These are phyloP conservation scores for Lophius piscatorius DNA, from an alignment of 2,113 vertebrate species.

Conservation along the genomic window DNA sequence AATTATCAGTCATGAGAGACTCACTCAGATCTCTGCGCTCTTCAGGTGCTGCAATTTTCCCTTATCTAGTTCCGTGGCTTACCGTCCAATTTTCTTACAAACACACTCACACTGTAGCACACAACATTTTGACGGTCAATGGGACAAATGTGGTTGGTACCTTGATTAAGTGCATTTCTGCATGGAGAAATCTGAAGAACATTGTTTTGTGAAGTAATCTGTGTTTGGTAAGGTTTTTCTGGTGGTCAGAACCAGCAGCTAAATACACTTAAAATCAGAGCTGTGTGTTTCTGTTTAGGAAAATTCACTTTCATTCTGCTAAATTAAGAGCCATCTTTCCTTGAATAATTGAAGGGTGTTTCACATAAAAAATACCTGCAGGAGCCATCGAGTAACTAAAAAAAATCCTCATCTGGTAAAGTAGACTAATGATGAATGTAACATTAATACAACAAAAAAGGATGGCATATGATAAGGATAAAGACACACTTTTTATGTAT, in stretches of 20 bases:
- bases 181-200: not conserved
- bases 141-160: conserved; percentile 6
- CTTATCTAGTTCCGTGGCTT: conserved; percentile 1
- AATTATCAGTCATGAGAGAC: conserved; percentile 13
- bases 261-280: conserved; percentile 1
- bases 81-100: not conserved
- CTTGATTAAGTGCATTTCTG: conserved; percentile 9
- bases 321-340: no score
- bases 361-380: no score
- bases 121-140: not conserved
- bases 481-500: no score
- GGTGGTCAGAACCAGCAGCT: not conserved
- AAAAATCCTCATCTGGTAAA: no score
- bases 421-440: no score
- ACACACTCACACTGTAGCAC: not conserved
- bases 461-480: no score
- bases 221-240: conserved; percentile 3
- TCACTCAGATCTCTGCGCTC: conserved; percentile 18
- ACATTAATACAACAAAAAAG: no score
- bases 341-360: no score
- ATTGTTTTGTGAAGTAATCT: not conserved
- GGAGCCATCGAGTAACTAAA: no score
- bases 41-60: conserved; percentile 14
- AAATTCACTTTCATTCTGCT: not conserved
- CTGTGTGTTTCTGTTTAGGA: not conserved